Base-by-base conservation (phyloP, 2,888 invertebrate genomes). In the Dicranocentrus wangi region DNA sequence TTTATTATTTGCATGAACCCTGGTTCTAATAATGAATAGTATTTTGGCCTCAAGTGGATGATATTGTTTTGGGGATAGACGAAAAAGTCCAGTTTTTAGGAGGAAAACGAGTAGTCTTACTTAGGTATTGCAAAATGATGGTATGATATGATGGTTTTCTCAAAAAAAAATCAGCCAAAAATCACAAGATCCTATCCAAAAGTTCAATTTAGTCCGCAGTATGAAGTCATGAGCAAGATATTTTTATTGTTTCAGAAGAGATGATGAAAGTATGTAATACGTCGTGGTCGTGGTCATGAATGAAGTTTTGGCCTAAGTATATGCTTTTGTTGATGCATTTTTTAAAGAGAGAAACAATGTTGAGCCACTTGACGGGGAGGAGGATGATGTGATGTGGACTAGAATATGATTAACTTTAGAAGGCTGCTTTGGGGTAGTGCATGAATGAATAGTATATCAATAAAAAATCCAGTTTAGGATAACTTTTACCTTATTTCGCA, bases 151-250 rank as follows among this genome's bases (percentile, higher is more conserved):
- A 10, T 7, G 10, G 32, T 32, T 32, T 32, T 32, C 5, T n/a
- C 5, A 32, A 32, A 32, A 32, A 32, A 32, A 32, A 7, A 32
- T 32, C 32, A 32, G n/a, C n/a, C n/a, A 32, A 32, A 32, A 7
- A 32, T 32, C 2, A 69, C 32, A 32, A 32, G 51, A 55, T 21
- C 69, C 19, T 47, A 55, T 21, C 69, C 19, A 55, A 68, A 39
- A 15, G 1, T 25, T 51, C 28, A 39, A 21, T 51, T 53, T 25
- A n/a, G 28, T 19, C 21, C 28, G 3, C 32, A 10, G 10, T 3
- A 10, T 21, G 68, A 39, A 53, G 27, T 71, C 71, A 71, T 71
- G 71, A 55, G n/a, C 55, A 39, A 51, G 23, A 71, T 71, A n/a
- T 43, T 71, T 61, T 43, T 60, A 13, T 27, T 55, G 47, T 2